Base-by-base conservation (phyloP, 2,113 vertebrate species). In the Zeus faber region DNA sequence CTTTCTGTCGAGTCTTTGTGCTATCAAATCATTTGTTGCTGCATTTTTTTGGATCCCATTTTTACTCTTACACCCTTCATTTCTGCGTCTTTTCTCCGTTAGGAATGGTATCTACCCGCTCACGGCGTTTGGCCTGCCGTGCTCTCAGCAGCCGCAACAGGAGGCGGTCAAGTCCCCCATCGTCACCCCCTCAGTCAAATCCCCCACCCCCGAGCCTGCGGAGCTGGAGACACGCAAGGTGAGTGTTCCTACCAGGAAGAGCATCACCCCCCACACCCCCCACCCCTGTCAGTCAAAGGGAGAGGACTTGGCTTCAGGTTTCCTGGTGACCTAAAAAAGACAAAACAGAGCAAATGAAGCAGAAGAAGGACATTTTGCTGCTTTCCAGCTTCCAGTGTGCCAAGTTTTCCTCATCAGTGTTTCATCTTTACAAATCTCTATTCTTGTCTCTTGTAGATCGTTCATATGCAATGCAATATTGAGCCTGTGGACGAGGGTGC, bases 101-200 rank as follows among this genome's bases (percentile, higher is more conserved):
- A 98, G 96, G 85, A 98, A 99, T n/a, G 96, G 96, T 21, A 99
- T 98, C 83, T 99, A 96, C 72, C 96, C 96, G 0, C 85, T 99
- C 63, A 98, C 93, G 0, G 95, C 94, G 0, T 98, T 98, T 16
- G 93, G 95, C 24, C 80, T 98, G 62, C 93, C 93, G 0, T 88
- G 90, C 10, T 93, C 92, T 35, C 96, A 98, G 79, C 94, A 95
- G 76, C 92, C 93, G 7, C 94, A 94, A 66, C 91, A 93, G 68
- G 91, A 95, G 1, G 84, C 91, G 35, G 88, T 95, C 62, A 91
- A 91, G 18, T 95, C 95, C 17, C 94, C 95, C 10, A 87, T 97
- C 24, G 91, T 94, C 16, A 85, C 94, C 1, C 93, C 96, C 0
- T 92, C 93, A 5, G 93, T 97, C 63, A 97, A 96, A 72, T 93